Evolutionary conservation across 2,888 invertebrate species (phyloP).

Genomic region (Agrotis ipsilon): DNA sequence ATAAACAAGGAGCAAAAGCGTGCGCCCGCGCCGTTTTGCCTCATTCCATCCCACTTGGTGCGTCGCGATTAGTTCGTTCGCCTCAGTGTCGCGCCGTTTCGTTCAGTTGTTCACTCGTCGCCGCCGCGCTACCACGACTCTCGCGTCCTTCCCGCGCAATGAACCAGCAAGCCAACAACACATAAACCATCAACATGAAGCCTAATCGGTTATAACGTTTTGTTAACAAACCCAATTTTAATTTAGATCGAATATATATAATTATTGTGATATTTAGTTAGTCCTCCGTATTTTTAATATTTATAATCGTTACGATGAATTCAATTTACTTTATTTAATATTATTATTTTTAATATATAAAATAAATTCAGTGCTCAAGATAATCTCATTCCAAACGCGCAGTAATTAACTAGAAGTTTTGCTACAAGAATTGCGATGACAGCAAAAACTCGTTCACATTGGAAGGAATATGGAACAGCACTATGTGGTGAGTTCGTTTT

Average conservation of each 20-base stretch:
- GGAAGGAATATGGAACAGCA: conserved; percentile 91
- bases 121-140: conserved; percentile 85
- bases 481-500: conserved; percentile 88
- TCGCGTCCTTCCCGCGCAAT: conserved; percentile 86
- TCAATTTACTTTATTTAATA: conserved; percentile 85
- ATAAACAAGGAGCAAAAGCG: conserved; percentile 90
- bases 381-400: conserved; percentile 90
- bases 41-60: conserved; percentile 85
- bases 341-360: conserved; percentile 80
- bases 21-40: conserved; percentile 89
- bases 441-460: conserved; percentile 90
- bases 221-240: conserved; percentile 84
- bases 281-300: conserved; percentile 86
- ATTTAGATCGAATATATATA: conserved; percentile 89
- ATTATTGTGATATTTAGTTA: conserved; percentile 90
- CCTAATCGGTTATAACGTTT: conserved; percentile 90
- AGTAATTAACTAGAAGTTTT: conserved; percentile 79
- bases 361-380: conserved; percentile 88
- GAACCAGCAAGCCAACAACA: conserved; percentile 89
- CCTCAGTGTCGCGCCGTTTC: conserved; percentile 71
- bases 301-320: conserved; percentile 87
- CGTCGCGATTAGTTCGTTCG: conserved; percentile 85
- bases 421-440: conserved; percentile 85
- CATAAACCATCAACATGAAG: conserved; percentile 91
- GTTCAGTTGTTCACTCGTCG: conserved; percentile 87